Evolutionary conservation across 2,797 vertebrate genomes (phyloP), one percentile per base, ranked within the genome.

Genomic region (Heliangelus exortis): DNA sequence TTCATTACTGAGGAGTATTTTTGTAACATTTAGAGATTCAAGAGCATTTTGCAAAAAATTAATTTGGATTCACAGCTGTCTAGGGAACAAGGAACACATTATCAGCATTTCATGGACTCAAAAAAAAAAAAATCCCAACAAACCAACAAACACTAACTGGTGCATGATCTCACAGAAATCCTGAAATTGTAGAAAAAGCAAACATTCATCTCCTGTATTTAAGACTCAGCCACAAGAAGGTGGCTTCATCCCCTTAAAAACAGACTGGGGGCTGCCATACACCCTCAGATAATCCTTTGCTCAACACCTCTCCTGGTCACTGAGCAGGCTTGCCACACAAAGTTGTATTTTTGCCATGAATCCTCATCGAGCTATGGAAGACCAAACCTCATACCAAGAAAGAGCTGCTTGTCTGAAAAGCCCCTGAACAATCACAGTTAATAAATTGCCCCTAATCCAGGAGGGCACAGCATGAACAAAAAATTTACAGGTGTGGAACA

Each of bases 351-450:
- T 50, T 84, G 50, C 58, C 26, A 1, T 12, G 15, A 69, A 55
- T 39, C 31, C 53, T 62, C 26, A 47, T 21, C 21, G 15, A 78
- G 34, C 26, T 53, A 9, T 21, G 66, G 65, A 78, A 73, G 53
- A 25, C 51, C 69, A 74, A 90, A 66, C 43, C 57, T 53, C 61
- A 63, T 41, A 61, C 6, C 29, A 51, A 81, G 73, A 90, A 92
- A 39, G 53, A 86, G 59, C 26, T 61, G 45, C 41, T n/a, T 82
- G 39, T 79, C 7, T 7, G 36, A 87, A 93, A 93, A 1, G 14
- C 31, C 55, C 51, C 69, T 50, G 41, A 92, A 84, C 77, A 91
- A 86, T 61, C 89, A 86, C 89, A 94, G 85, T 48, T 90, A 86
- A 94, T 94, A 92, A 96, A 96, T 89, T 50, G 53, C 41, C 76